Conservation (phyloP, 2,113 vertebrate genomes). For the Cyprinus carpio region DNA sequence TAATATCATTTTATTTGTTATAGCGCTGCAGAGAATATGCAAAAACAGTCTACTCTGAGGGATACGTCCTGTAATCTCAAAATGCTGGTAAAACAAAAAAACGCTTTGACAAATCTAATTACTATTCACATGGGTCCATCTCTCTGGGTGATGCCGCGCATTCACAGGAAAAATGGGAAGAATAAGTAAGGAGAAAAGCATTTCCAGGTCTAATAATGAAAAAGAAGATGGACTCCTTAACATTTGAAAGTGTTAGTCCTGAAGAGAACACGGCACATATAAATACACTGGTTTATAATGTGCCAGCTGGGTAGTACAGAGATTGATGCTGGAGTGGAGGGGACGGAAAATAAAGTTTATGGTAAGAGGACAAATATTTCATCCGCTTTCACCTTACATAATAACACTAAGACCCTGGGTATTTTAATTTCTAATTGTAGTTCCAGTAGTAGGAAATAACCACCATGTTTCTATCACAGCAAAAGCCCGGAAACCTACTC, state of each 20-base stretch:
- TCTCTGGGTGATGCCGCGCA: fast-evolving
- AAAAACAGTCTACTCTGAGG: fast-evolving
- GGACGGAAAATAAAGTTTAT: constrained; percentile 18
- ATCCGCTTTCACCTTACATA: neutral
- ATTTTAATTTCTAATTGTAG: too few species aligned
- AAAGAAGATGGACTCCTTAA: neutral
- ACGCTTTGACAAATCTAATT: fast-evolving
- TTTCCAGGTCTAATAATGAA: neutral
- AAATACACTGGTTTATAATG: fast-evolving
- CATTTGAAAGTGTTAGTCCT: fast-evolving
- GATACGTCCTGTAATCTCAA: fast-evolving
- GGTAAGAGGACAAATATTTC: constrained; percentile 38
- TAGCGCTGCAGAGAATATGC: neutral
- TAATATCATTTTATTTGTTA: neutral
- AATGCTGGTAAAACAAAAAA: fast-evolving
- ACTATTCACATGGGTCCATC: constrained; percentile 13
- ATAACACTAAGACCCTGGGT: neutral
- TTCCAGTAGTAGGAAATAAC: neutral
- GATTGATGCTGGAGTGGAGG: fast-evolving
- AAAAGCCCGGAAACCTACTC: constrained; percentile 15
- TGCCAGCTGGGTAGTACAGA: fast-evolving
- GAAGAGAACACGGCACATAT: neutral
- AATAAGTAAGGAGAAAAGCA: too few species aligned
- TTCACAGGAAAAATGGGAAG: too few species aligned
- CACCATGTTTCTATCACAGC: constrained; percentile 22